Percentiles rank a stretch among this genome's conserved stretches.
These are phyloP conservation scores for Acrobasis repandana DNA, from an alignment of 2,888 invertebrate genomes.

Conservation along the genomic window DNA sequence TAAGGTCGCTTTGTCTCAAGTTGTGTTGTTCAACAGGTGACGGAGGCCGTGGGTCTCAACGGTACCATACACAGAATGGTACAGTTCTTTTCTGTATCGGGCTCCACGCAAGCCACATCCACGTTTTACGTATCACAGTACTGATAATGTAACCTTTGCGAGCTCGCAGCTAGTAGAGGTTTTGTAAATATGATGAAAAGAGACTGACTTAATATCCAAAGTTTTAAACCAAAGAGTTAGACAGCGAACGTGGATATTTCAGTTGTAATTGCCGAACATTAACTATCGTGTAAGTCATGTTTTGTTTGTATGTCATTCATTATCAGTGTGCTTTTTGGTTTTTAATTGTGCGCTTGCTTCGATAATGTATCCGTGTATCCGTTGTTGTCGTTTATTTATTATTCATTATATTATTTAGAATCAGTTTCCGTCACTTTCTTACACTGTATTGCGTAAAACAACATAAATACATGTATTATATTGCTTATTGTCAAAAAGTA, in stretches of 20 bases:
- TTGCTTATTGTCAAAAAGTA: background rate
- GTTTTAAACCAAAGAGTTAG: constrained; percentile 72
- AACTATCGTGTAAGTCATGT: constrained; percentile 80
- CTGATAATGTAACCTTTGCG: constrained; percentile 63
- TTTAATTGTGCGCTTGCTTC: constrained; percentile 75
- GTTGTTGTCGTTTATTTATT: constrained; percentile 35
- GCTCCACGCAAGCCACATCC: constrained; percentile 84
- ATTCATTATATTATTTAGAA: constrained; percentile 18
- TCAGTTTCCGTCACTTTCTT: constrained; percentile 19
- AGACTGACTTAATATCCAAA: constrained; percentile 79
- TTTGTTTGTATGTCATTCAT: constrained; percentile 81
- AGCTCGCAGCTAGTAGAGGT: constrained; percentile 52
- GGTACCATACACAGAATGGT: constrained; percentile 85
- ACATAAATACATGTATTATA: background rate
- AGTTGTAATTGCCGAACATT: constrained; percentile 73
- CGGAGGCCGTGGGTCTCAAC: constrained; percentile 84
- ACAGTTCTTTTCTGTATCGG: constrained; percentile 85
- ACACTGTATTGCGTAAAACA: constrained; percentile 23
- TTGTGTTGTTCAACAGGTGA: constrained; percentile 84
- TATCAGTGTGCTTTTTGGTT: constrained; percentile 80
- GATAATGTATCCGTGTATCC: constrained; percentile 43
- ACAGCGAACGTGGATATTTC: constrained; percentile 68
- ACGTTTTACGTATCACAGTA: constrained; percentile 85
- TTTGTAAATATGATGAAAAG: constrained; percentile 76
- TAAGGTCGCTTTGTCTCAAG: constrained; percentile 70